These are phyloP conservation scores for Oplegnathus fasciatus DNA, from an alignment of 2,113 vertebrate species.

Conservation along the genomic window DNA sequence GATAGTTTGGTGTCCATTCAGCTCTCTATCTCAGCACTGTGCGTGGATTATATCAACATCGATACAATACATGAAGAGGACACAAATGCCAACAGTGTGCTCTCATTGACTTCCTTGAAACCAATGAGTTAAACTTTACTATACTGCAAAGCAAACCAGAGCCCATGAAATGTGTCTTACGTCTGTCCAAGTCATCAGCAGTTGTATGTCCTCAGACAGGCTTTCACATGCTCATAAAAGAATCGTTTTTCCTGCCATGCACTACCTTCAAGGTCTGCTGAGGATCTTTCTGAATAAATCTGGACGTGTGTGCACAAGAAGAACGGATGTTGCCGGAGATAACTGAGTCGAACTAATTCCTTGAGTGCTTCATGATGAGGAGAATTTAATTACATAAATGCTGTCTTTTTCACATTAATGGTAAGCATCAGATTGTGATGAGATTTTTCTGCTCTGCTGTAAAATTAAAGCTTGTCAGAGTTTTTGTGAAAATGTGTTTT, in stretches of 20 bases:
- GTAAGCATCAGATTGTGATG: neutral
- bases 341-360: conserved; percentile 10
- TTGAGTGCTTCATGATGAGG: conserved; percentile 13
- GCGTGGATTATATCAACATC: neutral
- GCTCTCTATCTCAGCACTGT: neutral
- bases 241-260: neutral
- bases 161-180: neutral
- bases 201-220: neutral
- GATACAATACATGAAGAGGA: neutral
- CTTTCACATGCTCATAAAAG: neutral
- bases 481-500: conserved; percentile 27
- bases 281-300: neutral
- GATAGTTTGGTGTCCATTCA: neutral
- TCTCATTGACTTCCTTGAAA: neutral
- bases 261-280: neutral
- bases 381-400: conserved; percentile 14
- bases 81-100: neutral
- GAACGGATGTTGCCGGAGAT: neutral
- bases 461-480: conserved; percentile 10
- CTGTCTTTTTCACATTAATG: neutral
- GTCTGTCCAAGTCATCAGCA: neutral
- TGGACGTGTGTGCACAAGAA: neutral
- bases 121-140: neutral
- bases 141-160: neutral
- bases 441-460: neutral